phyloP scores from a whole-genome alignment of 1,140 invertebrate species.

The Cheumatopsyche charites region DNA sequence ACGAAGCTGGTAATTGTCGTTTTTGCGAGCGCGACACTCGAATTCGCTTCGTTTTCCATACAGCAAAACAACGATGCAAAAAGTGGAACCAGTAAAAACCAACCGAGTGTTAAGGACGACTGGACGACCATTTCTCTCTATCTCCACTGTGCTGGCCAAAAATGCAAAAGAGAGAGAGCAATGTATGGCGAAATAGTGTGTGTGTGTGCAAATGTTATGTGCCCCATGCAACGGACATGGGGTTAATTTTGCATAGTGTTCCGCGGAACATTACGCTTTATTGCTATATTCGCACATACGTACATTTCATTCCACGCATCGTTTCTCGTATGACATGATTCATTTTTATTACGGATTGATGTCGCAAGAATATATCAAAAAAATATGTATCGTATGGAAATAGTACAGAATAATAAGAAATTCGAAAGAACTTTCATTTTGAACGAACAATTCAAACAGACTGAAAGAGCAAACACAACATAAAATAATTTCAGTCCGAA shows the following conservation, averaged over 20 bases:
- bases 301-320: too few relatives aligned
- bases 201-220: constrained; percentile 3
- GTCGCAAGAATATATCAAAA: too few relatives aligned
- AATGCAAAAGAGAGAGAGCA: background rate
- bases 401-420: too few relatives aligned
- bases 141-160: background rate
- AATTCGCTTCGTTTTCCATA: too few relatives aligned
- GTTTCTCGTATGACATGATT: too few relatives aligned
- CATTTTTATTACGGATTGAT: too few relatives aligned
- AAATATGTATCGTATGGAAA: too few relatives aligned
- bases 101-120: background rate
- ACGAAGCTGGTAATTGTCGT: background rate
- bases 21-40: background rate
- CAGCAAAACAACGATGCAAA: too few relatives aligned
- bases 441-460: too few relatives aligned
- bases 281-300: background rate
- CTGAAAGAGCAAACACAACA: too few relatives aligned
- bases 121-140: background rate
- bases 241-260: constrained; percentile 19
- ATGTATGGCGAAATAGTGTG: background rate
- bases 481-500: too few relatives aligned
- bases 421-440: too few relatives aligned
- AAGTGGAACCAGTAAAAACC: background rate
- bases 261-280: background rate
- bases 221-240: background rate